Evolutionary conservation across 1,140 invertebrate genomes (phyloP).

Genomic region (Dicyema japonicum): DNA sequence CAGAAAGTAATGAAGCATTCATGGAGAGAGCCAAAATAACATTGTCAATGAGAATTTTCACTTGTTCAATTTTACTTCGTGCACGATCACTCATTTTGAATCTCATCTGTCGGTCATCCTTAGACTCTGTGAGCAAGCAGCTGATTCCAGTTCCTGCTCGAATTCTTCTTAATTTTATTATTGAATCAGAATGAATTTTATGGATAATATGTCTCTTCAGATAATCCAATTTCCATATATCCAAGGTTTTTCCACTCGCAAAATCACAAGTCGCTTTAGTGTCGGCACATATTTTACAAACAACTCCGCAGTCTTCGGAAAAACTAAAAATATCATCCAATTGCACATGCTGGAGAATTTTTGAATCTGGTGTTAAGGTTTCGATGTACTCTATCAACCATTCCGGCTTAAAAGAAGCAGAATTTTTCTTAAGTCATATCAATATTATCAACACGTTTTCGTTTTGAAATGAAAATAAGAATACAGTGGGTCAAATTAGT

Average conservation of each 20-base stretch:
- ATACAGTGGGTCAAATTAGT: no score
- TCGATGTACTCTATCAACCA: constrained; percentile 2
- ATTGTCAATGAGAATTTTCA: constrained; percentile 3
- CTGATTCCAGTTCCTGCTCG: neutral
- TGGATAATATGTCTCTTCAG: constrained; percentile 3
- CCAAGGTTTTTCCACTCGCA: constrained; percentile 3
- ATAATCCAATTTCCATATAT: constrained; percentile 2
- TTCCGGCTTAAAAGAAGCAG: no score
- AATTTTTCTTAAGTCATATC: no score
- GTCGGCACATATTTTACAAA: constrained; percentile 3
- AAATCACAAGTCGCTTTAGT: constrained; percentile 1
- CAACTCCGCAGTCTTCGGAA: constrained; percentile 1
- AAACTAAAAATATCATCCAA: constrained; percentile 1
- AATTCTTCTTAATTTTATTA: neutral
- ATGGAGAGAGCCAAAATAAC: constrained; percentile 2
- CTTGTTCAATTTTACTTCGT: neutral
- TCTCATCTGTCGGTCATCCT: neutral
- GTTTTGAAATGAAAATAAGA: no score
- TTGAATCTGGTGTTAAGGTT: constrained; percentile 1
- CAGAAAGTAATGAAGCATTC: constrained; percentile 3
- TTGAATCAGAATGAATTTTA: constrained; percentile 3
- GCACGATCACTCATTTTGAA: no score
- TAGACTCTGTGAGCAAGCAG: neutral
- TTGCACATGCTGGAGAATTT: neutral
- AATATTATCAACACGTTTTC: no score